Evolutionary conservation across 2,113 vertebrate genomes (phyloP), one percentile per base, ranked within the genome.

Genomic region (Arizona elegans): DNA sequence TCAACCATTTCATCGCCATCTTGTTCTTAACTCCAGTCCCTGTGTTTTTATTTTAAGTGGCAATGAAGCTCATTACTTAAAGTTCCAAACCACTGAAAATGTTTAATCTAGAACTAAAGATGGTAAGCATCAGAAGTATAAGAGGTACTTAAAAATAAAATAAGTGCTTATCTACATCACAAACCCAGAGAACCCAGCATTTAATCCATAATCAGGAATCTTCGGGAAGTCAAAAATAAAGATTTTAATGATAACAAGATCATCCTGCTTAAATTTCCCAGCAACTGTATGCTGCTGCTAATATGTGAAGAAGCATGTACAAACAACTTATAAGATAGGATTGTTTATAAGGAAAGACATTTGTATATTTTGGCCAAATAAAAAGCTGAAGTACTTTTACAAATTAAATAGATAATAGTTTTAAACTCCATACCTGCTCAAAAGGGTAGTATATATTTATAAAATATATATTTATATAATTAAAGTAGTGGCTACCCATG

Each of bases 121-220:
- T 58, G 93, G 88, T 90, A 96, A 93, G 95, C 95, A 93, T 95
- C 91, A 95, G 89, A 26, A 89, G 4, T 91, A 38, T 47, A 56
- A 92, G 23, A 13, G n/a, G 47, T 89, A 43, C 38, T 92, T 55
- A 2, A 75, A 17, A 75, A 75, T 75, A 17, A 75, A 75, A 38
- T 38, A 75, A 75, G n/a, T 75, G 70, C 6, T n/a, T 75, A 8
- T 38, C 6, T 38, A 38, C n/a, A n/a, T 7, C 70, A 75, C n/a
- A 38, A 38, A 75, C 5, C n/a, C n/a, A 75, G 15, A 75, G n/a
- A 38, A 75, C n/a, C 70, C n/a, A 75, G n/a, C n/a, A 75, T 75
- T 75, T 75, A 75, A 75, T 75, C 70, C 70, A n/a, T 38, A 75
- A 75, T 75, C 70, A 75, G n/a, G 33, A 75, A 38, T 75, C n/a